These are phyloP conservation scores for Lophotis ruficrista DNA, from an alignment of 2,113 vertebrate genomes.

Conservation along the genomic window DNA sequence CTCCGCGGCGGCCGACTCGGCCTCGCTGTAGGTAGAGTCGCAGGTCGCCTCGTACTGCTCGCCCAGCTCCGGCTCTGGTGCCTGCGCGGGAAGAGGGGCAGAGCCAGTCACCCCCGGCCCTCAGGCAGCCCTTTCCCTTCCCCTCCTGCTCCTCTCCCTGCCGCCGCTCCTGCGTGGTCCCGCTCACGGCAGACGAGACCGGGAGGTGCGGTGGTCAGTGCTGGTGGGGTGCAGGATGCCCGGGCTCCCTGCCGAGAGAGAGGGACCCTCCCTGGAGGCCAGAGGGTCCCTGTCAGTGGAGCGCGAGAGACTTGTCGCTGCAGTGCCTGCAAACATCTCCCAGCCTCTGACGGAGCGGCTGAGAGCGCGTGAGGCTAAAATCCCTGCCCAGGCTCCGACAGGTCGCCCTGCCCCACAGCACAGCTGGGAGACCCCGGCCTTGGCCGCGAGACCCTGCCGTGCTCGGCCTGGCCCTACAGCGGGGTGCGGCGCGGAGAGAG, in stretches of 20 bases:
- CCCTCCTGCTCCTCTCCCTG: neutral
- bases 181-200: rapidly evolving
- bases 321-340: neutral
- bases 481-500: rapidly evolving
- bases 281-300: neutral
- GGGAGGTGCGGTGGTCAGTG: neutral
- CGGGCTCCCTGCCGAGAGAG: neutral
- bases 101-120: neutral
- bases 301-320: neutral
- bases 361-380: neutral
- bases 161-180: neutral
- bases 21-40: constrained; percentile 90
- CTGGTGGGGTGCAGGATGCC: neutral
- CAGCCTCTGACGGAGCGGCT: neutral
- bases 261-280: neutral
- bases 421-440: neutral
- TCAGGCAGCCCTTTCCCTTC: neutral
- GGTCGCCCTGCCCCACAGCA: neutral
- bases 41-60: constrained; percentile 89
- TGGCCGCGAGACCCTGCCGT: rapidly evolving
- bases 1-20: constrained; percentile 85
- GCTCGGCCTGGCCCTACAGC: neutral
- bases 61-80: constrained; percentile 86
- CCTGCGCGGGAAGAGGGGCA: constrained; percentile 73
- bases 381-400: neutral